Evolutionary conservation across 2,113 vertebrate genomes (phyloP).

Genomic region (Siphamia tubifer): DNA sequence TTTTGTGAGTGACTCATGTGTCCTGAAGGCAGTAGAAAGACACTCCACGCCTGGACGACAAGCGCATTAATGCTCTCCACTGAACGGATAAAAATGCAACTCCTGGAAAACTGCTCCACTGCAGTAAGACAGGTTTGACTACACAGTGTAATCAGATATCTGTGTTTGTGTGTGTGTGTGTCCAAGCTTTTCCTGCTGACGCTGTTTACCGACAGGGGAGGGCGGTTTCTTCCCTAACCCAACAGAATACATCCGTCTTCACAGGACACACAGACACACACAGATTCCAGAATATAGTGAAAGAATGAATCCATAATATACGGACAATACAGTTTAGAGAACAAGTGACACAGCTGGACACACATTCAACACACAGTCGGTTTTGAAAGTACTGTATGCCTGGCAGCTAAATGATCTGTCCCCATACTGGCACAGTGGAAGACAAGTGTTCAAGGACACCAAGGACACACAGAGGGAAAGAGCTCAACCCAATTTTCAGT

Average conservation of each 20-base stretch:
- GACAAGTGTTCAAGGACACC: slow-evolving; percentile 46
- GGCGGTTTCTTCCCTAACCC: slow-evolving; percentile 4
- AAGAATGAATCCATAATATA: background rate
- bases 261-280: background rate
- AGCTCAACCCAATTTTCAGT: slow-evolving; percentile 28
- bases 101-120: slow-evolving; percentile 1
- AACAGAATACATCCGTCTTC: slow-evolving; percentile 6
- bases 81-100: slow-evolving; percentile 1
- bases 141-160: slow-evolving; percentile 27
- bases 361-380: background rate
- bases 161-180: background rate
- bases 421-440: slow-evolving; percentile 30
- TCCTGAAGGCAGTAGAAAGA: slow-evolving; percentile 11
- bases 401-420: slow-evolving; percentile 16
- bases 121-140: slow-evolving; percentile 18
- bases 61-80: background rate
- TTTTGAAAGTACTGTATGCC: background rate
- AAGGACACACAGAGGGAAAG: slow-evolving; percentile 35
- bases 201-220: slow-evolving; percentile 22
- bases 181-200: slow-evolving; percentile 17
- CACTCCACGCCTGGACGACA: background rate
- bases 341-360: background rate
- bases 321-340: background rate
- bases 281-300: background rate
- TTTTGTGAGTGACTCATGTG: slow-evolving; percentile 28